Evolutionary conservation across 2,888 invertebrate genomes (phyloP).

Genomic region (Empis stercorea): DNA sequence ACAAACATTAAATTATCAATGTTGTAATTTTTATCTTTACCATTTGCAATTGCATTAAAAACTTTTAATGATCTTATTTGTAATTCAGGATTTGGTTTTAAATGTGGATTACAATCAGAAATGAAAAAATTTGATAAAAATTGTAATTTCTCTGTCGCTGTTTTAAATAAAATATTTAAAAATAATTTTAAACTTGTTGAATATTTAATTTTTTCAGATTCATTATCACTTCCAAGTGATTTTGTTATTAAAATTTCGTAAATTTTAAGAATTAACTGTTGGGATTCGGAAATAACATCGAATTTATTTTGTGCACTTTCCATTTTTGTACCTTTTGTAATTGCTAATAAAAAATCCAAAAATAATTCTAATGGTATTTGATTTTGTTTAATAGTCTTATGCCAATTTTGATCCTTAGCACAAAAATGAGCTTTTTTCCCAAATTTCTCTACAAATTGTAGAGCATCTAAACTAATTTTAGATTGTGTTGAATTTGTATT

Average conservation of each 20-base stretch:
- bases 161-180: slow-evolving; percentile 37
- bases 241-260: slow-evolving; percentile 18
- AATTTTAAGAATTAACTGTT: slow-evolving; percentile 18
- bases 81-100: slow-evolving; percentile 23
- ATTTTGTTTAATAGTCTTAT: slow-evolving; percentile 30
- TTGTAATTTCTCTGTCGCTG: slow-evolving; percentile 38
- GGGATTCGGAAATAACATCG: not conserved
- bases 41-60: slow-evolving; percentile 20
- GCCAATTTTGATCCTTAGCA: too few species aligned
- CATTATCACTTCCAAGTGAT: slow-evolving; percentile 10
- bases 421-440: too few species aligned
- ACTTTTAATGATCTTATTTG: slow-evolving; percentile 40
- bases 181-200: slow-evolving; percentile 31
- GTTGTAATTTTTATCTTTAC: slow-evolving; percentile 12
- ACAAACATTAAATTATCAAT: slow-evolving; percentile 19
- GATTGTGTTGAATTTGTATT: slow-evolving; percentile 13
- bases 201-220: slow-evolving; percentile 21
- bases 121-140: slow-evolving; percentile 46
- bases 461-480: too few species aligned
- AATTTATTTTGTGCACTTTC: not conserved
- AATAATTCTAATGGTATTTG: slow-evolving; percentile 44
- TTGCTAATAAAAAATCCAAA: slow-evolving; percentile 40
- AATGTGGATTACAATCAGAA: slow-evolving; percentile 12
- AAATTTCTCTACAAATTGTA: too few species aligned
- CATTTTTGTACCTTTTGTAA: slow-evolving; percentile 39